A percentile compares a stretch with the other conserved stretches of the same genome.
Conservation (phyloP, 2,797 vertebrate genomes). For the Phrynocephalus forsythii region DNA sequence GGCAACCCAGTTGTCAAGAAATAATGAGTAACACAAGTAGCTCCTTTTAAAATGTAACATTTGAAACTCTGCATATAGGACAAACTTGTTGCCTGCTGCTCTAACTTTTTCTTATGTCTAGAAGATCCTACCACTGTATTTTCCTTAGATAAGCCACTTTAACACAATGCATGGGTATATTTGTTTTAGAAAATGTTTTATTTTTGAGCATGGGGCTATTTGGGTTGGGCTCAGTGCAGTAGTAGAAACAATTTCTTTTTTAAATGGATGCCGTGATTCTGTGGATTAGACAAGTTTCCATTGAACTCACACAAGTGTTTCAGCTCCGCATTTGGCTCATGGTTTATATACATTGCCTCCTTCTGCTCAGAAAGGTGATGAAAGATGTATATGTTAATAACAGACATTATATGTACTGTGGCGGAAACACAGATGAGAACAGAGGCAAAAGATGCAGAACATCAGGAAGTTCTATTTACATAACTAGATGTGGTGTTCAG, state of each 20-base stretch:
- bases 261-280: neutral
- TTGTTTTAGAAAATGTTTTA: neutral
- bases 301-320: neutral
- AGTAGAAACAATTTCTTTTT: neutral
- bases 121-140: neutral
- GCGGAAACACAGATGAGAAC: constrained; percentile 16
- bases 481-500: constrained; percentile 25
- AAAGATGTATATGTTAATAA: constrained; percentile 8
- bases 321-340: neutral
- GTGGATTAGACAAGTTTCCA: neutral
- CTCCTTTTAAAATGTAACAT: neutral
- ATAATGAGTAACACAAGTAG: too few species aligned
- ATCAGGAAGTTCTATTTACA: neutral
- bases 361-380: constrained; percentile 2
- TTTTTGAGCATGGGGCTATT: neutral
- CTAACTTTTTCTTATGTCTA: neutral
- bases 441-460: constrained; percentile 26
- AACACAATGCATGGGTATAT: neutral
- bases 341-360: neutral
- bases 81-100: neutral
- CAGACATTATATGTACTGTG: accelerated
- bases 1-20: too few species aligned
- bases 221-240: neutral
- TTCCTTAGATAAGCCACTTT: neutral
- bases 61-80: neutral